Percentiles rank a stretch among this genome's conserved stretches.
phyloP scores from a whole-genome alignment of 1,140 invertebrate genomes.

The Caenorhabditis remanei region DNA sequence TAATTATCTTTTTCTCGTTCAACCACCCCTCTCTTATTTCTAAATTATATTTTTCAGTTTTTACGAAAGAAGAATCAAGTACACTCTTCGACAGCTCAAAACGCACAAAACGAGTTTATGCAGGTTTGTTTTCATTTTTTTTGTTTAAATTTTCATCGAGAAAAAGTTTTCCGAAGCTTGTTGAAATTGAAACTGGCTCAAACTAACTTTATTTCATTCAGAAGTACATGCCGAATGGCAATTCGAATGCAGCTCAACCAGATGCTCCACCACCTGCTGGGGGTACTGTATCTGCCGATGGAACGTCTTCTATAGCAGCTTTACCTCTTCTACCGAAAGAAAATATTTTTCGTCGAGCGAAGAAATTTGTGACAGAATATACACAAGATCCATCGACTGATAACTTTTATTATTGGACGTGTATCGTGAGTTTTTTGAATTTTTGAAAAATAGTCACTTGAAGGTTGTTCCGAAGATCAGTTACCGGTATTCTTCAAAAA shows the following conservation, averaged over 20 bases:
- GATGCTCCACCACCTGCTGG: not conserved
- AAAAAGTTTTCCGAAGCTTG: not conserved
- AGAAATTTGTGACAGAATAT: conserved; percentile 7
- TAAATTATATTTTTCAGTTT: conserved; percentile 3
- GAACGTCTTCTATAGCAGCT: not conserved
- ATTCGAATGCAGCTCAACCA: not conserved
- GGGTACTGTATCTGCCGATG: conserved; percentile 1
- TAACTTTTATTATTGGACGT: conserved; percentile 58
- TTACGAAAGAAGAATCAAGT: conserved; percentile 1
- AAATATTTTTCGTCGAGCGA: not conserved
- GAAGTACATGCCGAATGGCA: conserved; percentile 23
- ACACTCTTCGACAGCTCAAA: not conserved
- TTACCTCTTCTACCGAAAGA: not conserved
- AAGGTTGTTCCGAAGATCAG: too few species aligned
- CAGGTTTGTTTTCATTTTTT: not conserved
- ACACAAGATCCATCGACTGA: conserved; percentile 56
- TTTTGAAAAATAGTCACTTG: not conserved
- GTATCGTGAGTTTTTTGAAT: conserved; percentile 3
- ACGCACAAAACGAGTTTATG: conserved; percentile 47
- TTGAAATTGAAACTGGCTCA: too few species aligned
- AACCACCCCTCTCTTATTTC: too few species aligned
- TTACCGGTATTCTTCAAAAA: too few species aligned
- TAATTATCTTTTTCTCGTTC: not conserved
- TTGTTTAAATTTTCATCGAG: not conserved
- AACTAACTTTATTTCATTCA: not conserved